These are phyloP conservation scores for Styela clava DNA, from an alignment of 23 tunicate genomes.

Conservation along the genomic window DNA sequence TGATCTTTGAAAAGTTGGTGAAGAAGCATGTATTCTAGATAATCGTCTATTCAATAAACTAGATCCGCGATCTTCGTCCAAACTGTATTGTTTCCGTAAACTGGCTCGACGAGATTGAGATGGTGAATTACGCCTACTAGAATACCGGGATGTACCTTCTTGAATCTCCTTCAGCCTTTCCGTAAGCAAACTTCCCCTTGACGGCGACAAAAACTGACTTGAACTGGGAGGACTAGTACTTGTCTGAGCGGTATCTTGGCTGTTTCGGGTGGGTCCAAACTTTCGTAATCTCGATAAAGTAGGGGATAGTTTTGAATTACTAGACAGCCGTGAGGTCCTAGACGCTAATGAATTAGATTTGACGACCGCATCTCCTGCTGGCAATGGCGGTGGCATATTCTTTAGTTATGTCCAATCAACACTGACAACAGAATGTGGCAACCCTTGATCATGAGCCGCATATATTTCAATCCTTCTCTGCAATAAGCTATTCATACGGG, in stretches of 20 bases:
- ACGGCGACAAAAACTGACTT: background rate
- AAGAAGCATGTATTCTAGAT: background rate
- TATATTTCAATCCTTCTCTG: background rate
- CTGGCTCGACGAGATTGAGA: background rate
- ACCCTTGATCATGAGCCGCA: background rate
- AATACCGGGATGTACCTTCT: background rate
- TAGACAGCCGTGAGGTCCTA: background rate
- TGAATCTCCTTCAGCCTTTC: background rate
- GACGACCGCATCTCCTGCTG: background rate
- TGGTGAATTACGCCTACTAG: background rate
- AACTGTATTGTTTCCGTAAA: background rate
- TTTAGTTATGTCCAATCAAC: no score
- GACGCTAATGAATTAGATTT: background rate
- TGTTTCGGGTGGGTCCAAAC: background rate
- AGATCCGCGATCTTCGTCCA: background rate
- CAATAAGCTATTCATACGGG: background rate
- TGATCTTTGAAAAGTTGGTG: background rate
- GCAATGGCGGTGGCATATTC: background rate
- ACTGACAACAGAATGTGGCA: background rate
- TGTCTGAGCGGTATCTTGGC: background rate
- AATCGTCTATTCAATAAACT: background rate
- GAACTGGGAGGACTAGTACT: background rate
- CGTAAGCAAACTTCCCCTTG: background rate
- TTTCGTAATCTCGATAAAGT: background rate
- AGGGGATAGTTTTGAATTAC: background rate